Evolutionary conservation across 2,888 invertebrate genomes (phyloP), one percentile per base, ranked within the genome.

Genomic region (Eupithecia abbreviata): DNA sequence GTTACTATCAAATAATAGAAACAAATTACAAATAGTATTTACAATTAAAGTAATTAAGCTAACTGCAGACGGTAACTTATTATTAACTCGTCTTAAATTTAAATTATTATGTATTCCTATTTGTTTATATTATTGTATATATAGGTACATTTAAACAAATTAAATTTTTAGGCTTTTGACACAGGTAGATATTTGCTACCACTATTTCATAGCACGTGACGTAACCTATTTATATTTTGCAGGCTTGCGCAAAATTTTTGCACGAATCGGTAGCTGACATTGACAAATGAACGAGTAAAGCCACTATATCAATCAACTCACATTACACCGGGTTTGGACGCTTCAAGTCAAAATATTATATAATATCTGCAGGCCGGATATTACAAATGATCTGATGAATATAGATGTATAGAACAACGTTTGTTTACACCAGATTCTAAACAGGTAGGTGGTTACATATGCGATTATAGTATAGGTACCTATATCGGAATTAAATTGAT

Each of bases 231-330:
- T 45, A 13, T 30, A 84, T 86, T 87, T 85, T 81, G 84, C 82
- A 43, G 41, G 66, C 69, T 47, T 69, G 15, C 18, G 43, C 45
- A 47, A 45, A 67, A 68, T 42, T 69, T 66, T 47, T 55, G 73
- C 71, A 74, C 78, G 84, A 86, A 85, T 85, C 84, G 30, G 73
- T 45, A 47, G 47, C 69, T 85, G 88, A 89, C 88, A 82, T 86
- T 90, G 89, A 89, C 87, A 84, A 86, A 90, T 88, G 88, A 84
- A 85, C 84, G 42, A 51, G 43, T 65, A 68, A 43, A 71, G 49
- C 71, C 85, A 83, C 85, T 88, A 89, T 86, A 90, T 91, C 90
- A 90, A 90, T 90, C 88, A 89, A 85, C 84, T 82, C 74, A 83
- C 84, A 84, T 85, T 87, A 84, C 85, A 81, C 81, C 82, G 84